These are phyloP conservation scores for Tokudaia tokunoshimensis DNA, from an alignment of 2,797 vertebrate genomes.

Conservation along the genomic window DNA sequence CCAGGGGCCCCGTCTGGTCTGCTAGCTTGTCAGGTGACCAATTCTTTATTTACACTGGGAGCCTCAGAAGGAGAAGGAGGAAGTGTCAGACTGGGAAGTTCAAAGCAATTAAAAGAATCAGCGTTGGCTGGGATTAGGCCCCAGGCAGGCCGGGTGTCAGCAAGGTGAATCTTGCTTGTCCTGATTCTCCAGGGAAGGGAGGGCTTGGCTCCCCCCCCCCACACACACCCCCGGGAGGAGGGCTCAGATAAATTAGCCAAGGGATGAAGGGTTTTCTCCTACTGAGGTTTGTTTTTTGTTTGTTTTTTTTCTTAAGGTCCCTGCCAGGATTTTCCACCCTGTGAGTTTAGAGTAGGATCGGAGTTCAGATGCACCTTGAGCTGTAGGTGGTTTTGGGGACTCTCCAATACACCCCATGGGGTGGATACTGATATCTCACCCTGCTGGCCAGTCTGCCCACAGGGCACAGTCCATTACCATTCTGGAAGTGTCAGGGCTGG, in stretches of 20 bases:
- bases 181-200: not conserved
- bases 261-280: not conserved
- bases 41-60: slow-evolving; percentile 64
- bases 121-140: not conserved
- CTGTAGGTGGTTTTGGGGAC: not conserved
- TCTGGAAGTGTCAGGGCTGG: not conserved
- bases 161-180: not conserved
- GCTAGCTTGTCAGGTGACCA: slow-evolving; percentile 61
- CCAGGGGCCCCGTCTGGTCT: not conserved
- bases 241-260: not conserved
- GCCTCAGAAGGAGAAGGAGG: slow-evolving; percentile 19
- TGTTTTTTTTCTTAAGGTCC: not conserved
- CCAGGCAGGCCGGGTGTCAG: not conserved
- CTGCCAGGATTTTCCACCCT: not conserved
- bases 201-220: not conserved
- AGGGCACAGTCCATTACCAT: not conserved
- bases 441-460: not conserved
- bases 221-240: not conserved
- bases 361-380: not conserved
- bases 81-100: slow-evolving; percentile 65
- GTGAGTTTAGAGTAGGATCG: not conserved
- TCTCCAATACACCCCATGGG: not conserved
- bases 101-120: slow-evolving; percentile 43
- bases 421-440: not conserved
- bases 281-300: not conserved